phyloP scores from a whole-genome alignment of 2,888 invertebrate species.

The Orchesella flavescens region DNA sequence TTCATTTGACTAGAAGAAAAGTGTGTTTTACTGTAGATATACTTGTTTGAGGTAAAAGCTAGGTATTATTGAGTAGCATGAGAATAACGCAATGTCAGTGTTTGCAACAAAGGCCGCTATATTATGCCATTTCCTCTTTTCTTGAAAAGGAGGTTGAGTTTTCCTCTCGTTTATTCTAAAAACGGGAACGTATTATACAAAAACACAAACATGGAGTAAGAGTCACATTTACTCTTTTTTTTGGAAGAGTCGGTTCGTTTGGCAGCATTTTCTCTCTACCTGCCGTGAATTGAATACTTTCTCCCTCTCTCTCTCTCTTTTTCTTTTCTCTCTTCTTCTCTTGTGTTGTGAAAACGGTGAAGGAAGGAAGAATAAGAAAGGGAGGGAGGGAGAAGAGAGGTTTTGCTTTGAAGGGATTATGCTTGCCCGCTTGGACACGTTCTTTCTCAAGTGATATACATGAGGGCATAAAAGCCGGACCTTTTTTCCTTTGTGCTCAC shows the following conservation, averaged over 20 bases:
- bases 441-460: slow-evolving; percentile 47
- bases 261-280: slow-evolving; percentile 41
- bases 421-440: slow-evolving; percentile 60
- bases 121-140: slow-evolving; percentile 17
- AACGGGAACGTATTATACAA: not conserved
- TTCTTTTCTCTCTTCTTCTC: not conserved
- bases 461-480: slow-evolving; percentile 26
- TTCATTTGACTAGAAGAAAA: no score
- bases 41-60: not conserved
- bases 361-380: slow-evolving; percentile 8
- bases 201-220: slow-evolving; percentile 1
- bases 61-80: no score
- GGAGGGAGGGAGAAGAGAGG: slow-evolving; percentile 20
- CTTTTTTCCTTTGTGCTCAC: slow-evolving; percentile 31
- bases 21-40: no score
- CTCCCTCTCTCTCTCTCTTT: slow-evolving; percentile 4
- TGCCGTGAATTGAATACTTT: slow-evolving; percentile 50
- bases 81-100: not conserved
- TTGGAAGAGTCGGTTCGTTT: slow-evolving; percentile 52
- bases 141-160: not conserved
- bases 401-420: slow-evolving; percentile 53
- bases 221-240: slow-evolving; percentile 5
- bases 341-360: slow-evolving; percentile 8
- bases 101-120: slow-evolving; percentile 5
- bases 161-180: not conserved